A percentile compares a stretch with the other conserved stretches of the same genome.
Conservation (phyloP, 2,797 vertebrate species). For the Falco novaeseelandiae region DNA sequence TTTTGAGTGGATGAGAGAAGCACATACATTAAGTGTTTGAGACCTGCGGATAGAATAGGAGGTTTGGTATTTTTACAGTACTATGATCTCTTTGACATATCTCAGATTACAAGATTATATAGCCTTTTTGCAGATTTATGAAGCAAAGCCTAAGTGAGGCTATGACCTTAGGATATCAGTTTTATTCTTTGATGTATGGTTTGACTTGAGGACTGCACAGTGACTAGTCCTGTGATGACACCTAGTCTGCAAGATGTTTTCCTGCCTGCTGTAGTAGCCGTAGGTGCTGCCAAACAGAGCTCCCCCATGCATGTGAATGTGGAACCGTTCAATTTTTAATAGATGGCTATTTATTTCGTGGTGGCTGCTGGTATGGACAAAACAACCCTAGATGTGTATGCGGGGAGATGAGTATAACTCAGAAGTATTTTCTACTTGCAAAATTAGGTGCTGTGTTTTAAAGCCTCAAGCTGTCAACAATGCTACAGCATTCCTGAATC, state of each 20-base stretch:
- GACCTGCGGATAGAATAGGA: not conserved
- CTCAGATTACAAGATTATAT: not conserved
- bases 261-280: not conserved
- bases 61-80: not conserved
- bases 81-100: not conserved
- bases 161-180: not conserved
- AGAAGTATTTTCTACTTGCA: not conserved
- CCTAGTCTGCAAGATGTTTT: not conserved
- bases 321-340: not conserved
- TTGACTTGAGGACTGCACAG: not conserved
- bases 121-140: not conserved
- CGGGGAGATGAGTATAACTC: not conserved
- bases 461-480: not conserved
- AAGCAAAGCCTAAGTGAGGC: not conserved
- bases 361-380: not conserved
- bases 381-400: not conserved
- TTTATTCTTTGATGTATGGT: not conserved
- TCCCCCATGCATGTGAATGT: rapidly evolving
- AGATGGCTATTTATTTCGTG: not conserved
- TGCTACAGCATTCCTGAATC: not conserved
- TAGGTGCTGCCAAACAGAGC: not conserved
- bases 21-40: not conserved
- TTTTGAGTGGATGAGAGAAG: not conserved
- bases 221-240: not conserved
- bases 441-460: not conserved